phyloP scores from a whole-genome alignment of 2,113 vertebrate genomes.

The Cavia porcellus region DNA sequence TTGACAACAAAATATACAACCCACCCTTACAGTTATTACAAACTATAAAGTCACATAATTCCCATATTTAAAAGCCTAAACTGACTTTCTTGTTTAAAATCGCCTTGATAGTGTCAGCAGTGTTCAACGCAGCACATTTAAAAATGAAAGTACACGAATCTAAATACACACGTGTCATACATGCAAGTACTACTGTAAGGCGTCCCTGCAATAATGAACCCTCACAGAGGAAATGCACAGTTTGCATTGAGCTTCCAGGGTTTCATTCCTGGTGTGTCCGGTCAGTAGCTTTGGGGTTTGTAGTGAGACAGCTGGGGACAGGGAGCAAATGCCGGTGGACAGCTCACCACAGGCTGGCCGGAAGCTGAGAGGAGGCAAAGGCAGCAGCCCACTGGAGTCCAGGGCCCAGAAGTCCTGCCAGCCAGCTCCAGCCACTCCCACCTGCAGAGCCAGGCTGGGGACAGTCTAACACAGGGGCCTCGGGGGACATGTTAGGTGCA shows the following conservation, averaged over 20 bases:
- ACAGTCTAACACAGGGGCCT: background rate
- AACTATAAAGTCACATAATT: background rate
- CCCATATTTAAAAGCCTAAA: background rate
- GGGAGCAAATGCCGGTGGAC: too few relatives aligned
- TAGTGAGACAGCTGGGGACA: background rate
- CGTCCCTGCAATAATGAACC: too few relatives aligned
- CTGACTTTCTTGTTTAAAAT: background rate
- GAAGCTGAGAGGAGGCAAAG: background rate
- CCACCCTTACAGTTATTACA: background rate
- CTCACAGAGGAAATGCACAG: background rate
- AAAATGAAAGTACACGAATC: background rate
- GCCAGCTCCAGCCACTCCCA: rapidly evolving
- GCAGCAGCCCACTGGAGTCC: rapidly evolving
- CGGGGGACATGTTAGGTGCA: background rate
- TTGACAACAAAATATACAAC: background rate
- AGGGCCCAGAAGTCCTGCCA: background rate
- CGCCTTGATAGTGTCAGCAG: background rate
- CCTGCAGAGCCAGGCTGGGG: too few relatives aligned
- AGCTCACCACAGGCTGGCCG: background rate
- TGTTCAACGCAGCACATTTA: background rate
- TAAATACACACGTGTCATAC: background rate
- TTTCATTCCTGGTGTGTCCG: background rate
- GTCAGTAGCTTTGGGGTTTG: background rate
- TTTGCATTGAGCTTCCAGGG: background rate
- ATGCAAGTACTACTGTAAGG: too few relatives aligned